Evolutionary conservation across 2,113 vertebrate genomes (phyloP), one percentile per base, ranked within the genome.

Genomic region (Tychaedon coryphoeus): DNA sequence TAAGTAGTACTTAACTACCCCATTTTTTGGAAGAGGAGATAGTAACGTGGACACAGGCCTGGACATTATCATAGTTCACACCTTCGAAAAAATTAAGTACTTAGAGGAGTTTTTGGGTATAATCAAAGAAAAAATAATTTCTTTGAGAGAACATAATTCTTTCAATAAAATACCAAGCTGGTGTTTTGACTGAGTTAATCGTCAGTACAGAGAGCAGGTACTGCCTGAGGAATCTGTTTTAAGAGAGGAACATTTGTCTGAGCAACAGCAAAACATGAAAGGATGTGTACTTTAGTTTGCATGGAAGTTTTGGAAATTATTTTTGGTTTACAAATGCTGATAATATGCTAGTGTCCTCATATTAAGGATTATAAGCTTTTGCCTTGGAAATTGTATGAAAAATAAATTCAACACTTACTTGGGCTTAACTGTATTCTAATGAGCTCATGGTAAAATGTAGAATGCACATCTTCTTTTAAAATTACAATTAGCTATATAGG

Each of bases 1-100:
- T 12, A 71, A 10, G 5, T 13, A n/a, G 29, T 34, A 75, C 7
- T n/a, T 71, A 64, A 3, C 17, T 5, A 23, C 3, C 0, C 4
- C 61, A 18, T 17, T 28, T 81, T 87, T 74, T 58, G 8, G 4
- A 75, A 85, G 12, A 67, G 3, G 3, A 48, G 17, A 74, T 67
- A 61, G 13, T 12, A 22, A n/a, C 28, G 18, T 25, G 33, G 25
- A 40, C 42, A 58, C 6, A 70, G 24, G 20, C 8, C 42, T 77
- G 28, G 4, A 33, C 10, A 10, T 56, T 23, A 34, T 18, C n/a
- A n/a, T n/a, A n/a, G n/a, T n/a, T n/a, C n/a, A n/a, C n/a, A n/a
- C n/a, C n/a, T n/a, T n/a, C n/a, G n/a, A n/a, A n/a, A 19, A 51
- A n/a, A 67, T 15, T 1, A 69, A 8, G 2, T n/a, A 67, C 3